A percentile compares a stretch with the other conserved stretches of the same genome.
Evolutionary conservation across 53 echinoderm and acorn worm species (phyloP).

Genomic region (Holothuria leucospilota): DNA sequence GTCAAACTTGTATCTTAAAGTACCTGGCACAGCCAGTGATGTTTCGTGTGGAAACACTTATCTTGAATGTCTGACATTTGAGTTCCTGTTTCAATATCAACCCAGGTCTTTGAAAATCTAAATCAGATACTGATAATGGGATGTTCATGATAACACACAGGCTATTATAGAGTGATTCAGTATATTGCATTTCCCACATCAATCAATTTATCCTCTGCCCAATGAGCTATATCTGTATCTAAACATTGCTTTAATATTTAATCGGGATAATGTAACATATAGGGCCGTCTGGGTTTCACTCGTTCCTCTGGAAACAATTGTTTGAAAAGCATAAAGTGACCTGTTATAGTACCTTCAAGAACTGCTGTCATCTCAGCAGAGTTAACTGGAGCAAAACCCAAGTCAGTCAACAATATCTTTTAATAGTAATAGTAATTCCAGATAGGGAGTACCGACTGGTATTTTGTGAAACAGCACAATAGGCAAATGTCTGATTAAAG

Average conservation of each 20-base stretch:
- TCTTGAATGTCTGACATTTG: constrained; percentile 1
- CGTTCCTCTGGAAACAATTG: not conserved
- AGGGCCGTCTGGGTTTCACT: constrained; percentile 1
- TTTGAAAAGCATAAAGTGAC: constrained; percentile 35
- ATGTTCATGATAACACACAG: constrained; percentile 7
- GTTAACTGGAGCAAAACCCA: constrained; percentile 10
- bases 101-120: constrained; percentile 4
- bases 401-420: constrained; percentile 14
- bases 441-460: not conserved
- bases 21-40: not conserved
- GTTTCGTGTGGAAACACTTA: not conserved
- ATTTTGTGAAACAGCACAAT: not conserved
- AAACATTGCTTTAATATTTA: not conserved
- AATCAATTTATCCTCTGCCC: not conserved
- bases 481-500: constrained; percentile 13
- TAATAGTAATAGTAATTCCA: not conserved
- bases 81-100: constrained; percentile 16
- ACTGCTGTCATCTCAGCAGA: not conserved
- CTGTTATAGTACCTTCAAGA: not conserved
- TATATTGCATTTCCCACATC: not conserved
- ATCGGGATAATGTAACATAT: constrained; percentile 33
- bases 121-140: not conserved
- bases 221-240: constrained; percentile 32
- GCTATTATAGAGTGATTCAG: not conserved
- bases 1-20: not conserved